Conservation (phyloP, 2,888 invertebrate species). For the Lasioglossum marginatum region DNA sequence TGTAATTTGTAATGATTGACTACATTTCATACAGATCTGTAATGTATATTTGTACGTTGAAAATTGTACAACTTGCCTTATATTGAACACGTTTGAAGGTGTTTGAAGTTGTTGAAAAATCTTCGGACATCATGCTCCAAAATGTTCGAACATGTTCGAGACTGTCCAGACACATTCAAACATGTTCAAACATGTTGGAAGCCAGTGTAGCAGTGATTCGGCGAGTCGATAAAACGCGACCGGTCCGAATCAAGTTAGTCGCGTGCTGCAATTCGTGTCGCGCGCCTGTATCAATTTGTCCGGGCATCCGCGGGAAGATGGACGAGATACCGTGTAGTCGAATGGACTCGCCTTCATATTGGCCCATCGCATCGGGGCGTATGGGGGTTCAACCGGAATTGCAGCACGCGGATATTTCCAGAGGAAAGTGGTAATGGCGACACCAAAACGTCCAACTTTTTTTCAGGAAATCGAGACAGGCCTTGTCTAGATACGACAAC, state of each 20-base stretch:
- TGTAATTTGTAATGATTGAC: too few relatives aligned
- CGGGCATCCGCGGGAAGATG: conserved; percentile 21
- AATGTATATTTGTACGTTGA: too few relatives aligned
- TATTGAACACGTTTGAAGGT: too few relatives aligned
- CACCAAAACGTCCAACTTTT: conserved; percentile 15
- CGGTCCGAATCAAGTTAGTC: background rate
- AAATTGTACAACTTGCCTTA: too few relatives aligned
- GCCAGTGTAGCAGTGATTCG: background rate
- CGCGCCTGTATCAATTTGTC: conserved; percentile 38
- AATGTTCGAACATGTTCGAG: too few relatives aligned
- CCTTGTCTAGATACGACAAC: conserved; percentile 50
- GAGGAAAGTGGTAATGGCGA: conserved; percentile 1
- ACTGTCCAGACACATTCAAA: background rate
- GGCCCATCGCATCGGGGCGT: conserved; percentile 46
- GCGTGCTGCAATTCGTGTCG: conserved; percentile 19
- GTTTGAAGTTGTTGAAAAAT: too few relatives aligned
- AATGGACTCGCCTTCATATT: conserved; percentile 27
- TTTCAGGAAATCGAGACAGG: conserved; percentile 12
- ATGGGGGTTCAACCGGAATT: conserved; percentile 55
- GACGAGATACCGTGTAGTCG: conserved; percentile 29
- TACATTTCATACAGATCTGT: too few relatives aligned
- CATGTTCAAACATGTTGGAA: too few relatives aligned
- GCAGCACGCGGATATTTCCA: conserved; percentile 33
- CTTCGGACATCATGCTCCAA: too few relatives aligned
- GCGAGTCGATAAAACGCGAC: background rate